A percentile compares a stretch with the other conserved stretches of the same genome.
Evolutionary conservation across 1,140 invertebrate species (phyloP).

Genomic region (Drosophila azteca): DNA sequence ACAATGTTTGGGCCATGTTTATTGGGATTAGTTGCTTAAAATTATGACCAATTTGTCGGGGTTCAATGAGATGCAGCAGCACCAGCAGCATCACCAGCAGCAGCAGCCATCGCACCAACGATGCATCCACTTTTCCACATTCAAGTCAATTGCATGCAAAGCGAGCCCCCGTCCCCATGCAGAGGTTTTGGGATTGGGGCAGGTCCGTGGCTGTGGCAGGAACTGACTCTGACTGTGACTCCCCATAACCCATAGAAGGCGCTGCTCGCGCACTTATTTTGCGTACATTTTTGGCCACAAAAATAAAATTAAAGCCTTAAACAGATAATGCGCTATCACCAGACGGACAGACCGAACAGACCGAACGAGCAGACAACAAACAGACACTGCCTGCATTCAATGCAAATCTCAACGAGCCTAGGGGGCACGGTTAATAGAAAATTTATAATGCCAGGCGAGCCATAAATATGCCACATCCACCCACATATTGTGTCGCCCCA

Average conservation of each 20-base stretch:
- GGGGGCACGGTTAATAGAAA: conserved; percentile 73
- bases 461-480: conserved; percentile 73
- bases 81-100: background rate
- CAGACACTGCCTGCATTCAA: conserved; percentile 56
- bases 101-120: background rate
- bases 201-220: conserved; percentile 1
- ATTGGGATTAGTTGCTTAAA: conserved; percentile 81
- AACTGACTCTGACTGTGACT: no score
- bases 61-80: conserved; percentile 69
- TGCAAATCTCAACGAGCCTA: conserved; percentile 59
- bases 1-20: conserved; percentile 82
- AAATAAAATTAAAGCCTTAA: conserved; percentile 82
- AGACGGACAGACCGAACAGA: conserved; percentile 17
- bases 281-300: conserved; percentile 72
- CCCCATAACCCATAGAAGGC: conserved; percentile 63
- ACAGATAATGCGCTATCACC: conserved; percentile 77
- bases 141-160: conserved; percentile 80
- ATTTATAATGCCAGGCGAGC: conserved; percentile 74
- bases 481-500: conserved; percentile 34
- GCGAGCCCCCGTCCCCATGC: conserved; percentile 13
- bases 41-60: conserved; percentile 82
- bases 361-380: conserved; percentile 2
- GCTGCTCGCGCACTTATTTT: conserved; percentile 68
- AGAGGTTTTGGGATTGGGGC: background rate
- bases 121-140: conserved; percentile 32